Percentiles rank a stretch among this genome's conserved stretches.
Conservation (phyloP, 2,797 vertebrate genomes). For the Lerista edwardsae region DNA sequence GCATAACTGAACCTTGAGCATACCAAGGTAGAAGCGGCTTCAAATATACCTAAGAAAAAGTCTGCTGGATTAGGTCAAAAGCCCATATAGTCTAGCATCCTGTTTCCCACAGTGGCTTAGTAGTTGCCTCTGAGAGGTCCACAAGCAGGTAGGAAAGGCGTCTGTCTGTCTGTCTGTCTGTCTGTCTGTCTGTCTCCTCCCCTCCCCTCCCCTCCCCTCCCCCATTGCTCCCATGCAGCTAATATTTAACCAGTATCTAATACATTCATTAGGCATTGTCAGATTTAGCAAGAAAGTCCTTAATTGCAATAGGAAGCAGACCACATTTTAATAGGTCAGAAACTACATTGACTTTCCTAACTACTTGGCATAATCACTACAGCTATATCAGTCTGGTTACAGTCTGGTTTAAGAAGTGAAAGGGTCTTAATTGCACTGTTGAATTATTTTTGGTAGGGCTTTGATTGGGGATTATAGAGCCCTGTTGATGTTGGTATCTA, state of each 20-base stretch:
- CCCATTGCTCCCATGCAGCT: no score
- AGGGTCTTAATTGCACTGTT: neutral
- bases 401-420: neutral
- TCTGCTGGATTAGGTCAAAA: no score
- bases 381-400: conserved; percentile 10
- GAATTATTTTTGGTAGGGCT: no score
- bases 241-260: no score
- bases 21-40: neutral
- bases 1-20: neutral
- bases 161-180: no score
- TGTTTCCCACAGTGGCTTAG: no score
- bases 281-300: neutral
- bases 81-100: no score
- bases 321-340: neutral
- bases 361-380: neutral
- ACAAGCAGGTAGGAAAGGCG: no score
- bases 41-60: neutral
- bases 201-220: no score
- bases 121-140: no score
- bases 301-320: neutral
- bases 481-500: neutral
- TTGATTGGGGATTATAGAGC: neutral
- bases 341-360: rapidly evolving
- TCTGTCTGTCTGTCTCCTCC: no score
- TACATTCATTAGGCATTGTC: no score